Percentiles rank a stretch among this genome's conserved stretches.
These are phyloP conservation scores for Chymomyza costata DNA, from an alignment of 1,140 invertebrate species.

Conservation along the genomic window DNA sequence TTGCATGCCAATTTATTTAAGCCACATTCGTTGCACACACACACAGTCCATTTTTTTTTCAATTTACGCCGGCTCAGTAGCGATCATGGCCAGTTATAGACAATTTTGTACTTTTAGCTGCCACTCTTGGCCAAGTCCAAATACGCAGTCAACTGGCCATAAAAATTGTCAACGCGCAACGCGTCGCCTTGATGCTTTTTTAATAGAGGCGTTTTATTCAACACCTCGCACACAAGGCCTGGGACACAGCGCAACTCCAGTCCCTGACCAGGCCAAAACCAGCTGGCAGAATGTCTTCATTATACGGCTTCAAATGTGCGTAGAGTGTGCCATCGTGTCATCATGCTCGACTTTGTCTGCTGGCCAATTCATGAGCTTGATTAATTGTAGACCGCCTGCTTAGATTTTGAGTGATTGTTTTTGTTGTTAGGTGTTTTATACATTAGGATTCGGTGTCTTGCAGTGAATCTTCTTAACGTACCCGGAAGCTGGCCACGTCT, in stretches of 20 bases:
- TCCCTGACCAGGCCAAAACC: constrained; percentile 1
- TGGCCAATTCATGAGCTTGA: constrained; percentile 35
- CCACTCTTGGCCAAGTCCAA: constrained; percentile 45
- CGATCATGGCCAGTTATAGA: too few relatives aligned
- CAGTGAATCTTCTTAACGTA: background rate
- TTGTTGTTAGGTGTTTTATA: constrained; percentile 6
- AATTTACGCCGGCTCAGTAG: too few relatives aligned
- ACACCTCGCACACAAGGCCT: constrained; percentile 50
- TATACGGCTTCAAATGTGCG: constrained; percentile 30
- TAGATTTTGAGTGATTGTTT: constrained; percentile 23
- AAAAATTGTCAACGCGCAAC: constrained; percentile 58
- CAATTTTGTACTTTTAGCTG: too few relatives aligned
- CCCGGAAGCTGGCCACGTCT: too few relatives aligned
- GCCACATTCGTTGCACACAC: constrained; percentile 20
- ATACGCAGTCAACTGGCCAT: constrained; percentile 61
- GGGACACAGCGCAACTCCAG: constrained; percentile 19
- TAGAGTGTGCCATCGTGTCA: background rate
- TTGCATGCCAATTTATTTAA: constrained; percentile 61
- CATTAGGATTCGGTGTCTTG: constrained; percentile 45
- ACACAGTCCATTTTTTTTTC: background rate
- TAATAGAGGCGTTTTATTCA: constrained; percentile 68
- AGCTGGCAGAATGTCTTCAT: constrained; percentile 3
- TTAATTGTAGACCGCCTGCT: constrained; percentile 43
- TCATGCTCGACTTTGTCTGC: constrained; percentile 45
- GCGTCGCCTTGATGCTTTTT: constrained; percentile 36